These are phyloP conservation scores for Drosophila subobscura DNA, from an alignment of 1,140 invertebrate genomes.

Conservation along the genomic window DNA sequence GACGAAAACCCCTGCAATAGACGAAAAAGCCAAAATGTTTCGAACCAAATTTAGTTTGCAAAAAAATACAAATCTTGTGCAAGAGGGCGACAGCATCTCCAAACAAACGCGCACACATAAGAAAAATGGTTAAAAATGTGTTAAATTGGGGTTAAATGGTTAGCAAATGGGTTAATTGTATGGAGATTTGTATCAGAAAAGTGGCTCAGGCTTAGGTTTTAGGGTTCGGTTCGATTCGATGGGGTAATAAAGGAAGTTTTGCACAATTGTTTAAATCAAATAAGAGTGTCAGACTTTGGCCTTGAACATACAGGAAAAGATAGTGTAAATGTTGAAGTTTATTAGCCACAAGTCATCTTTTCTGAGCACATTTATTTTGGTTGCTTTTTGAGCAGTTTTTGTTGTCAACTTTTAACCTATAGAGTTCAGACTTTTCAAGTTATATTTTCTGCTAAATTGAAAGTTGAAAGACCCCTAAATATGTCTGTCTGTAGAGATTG, in stretches of 20 bases:
- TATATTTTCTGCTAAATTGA: no score
- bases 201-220: constrained; percentile 1
- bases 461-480: no score
- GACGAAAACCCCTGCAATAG: no score
- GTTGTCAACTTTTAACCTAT: no score
- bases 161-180: constrained; percentile 62
- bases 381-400: no score
- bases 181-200: constrained; percentile 38
- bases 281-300: no score
- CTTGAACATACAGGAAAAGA: neutral
- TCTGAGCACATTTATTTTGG: no score
- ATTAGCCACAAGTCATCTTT: neutral
- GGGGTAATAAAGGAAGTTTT: constrained; percentile 16
- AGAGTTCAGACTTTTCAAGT: no score
- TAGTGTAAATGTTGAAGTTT: neutral
- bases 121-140: constrained; percentile 43
- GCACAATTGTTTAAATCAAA: no score
- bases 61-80: constrained; percentile 37
- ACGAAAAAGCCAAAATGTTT: constrained; percentile 26
- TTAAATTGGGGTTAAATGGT: constrained; percentile 59
- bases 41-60: constrained; percentile 57
- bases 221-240: constrained; percentile 23
- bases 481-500: no score
- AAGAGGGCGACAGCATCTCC: constrained; percentile 46
- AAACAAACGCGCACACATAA: constrained; percentile 7